These are phyloP conservation scores for Neofelis nebulosa DNA, from an alignment of 2,113 vertebrate genomes.

Conservation along the genomic window DNA sequence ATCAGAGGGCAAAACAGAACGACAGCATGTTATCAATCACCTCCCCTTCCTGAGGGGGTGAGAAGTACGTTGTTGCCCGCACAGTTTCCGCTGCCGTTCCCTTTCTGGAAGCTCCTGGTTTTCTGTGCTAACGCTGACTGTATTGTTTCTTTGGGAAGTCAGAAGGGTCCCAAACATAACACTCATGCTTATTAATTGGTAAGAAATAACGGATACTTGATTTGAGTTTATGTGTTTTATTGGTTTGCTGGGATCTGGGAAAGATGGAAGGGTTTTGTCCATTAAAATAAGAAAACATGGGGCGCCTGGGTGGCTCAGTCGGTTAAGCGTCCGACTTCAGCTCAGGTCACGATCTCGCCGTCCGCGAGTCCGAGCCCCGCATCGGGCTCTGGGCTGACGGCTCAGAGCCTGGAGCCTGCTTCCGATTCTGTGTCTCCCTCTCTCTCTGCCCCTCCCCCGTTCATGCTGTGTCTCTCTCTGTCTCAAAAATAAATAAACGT, in stretches of 20 bases:
- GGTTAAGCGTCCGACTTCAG: too few species aligned
- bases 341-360: too few species aligned
- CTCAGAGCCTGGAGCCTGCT: too few species aligned
- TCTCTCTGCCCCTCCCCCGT: too few species aligned
- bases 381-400: too few species aligned
- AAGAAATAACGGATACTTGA: not conserved
- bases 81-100: not conserved
- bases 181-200: not conserved
- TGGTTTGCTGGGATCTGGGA: not conserved
- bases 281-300: not conserved
- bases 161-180: not conserved
- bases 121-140: not conserved
- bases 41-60: too few species aligned
- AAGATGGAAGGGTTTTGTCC: not conserved
- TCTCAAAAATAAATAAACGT: too few species aligned
- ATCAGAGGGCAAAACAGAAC: not conserved
- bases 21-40: rapidly evolving
- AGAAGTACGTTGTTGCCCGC: too few species aligned
- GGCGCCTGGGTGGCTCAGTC: too few species aligned
- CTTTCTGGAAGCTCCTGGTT: not conserved
- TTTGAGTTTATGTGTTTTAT: not conserved
- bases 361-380: rapidly evolving
- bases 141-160: not conserved
- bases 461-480: too few species aligned
- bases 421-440: too few species aligned